Evolutionary conservation across 1,140 invertebrate genomes (phyloP), one percentile per base, ranked within the genome.

Genomic region (Neotoxoptera formosana): DNA sequence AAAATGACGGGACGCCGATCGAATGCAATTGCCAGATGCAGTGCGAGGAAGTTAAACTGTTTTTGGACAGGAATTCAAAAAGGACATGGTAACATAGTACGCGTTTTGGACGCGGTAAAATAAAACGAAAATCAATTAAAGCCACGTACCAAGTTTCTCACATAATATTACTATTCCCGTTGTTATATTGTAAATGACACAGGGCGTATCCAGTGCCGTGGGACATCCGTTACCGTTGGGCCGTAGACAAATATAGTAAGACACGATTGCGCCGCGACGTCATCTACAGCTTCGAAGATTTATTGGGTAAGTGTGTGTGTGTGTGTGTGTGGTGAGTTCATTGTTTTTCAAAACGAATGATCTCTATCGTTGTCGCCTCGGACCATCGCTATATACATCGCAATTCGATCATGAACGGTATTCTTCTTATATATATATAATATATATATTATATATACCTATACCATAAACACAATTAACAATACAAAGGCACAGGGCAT

Each of bases 211-310:
- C 94, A 67, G 94, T 94, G 53, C 94, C 94, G 1, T 90, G 86
- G 41, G 94, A 94, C 88, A 94, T 94, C 51, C 86, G 94, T 60
- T 94, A 94, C 89, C 94, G 94, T 20, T 95, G 94, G 94, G 94
- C 94, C n/a, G 94, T 95, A 81, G 94, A 94, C 45, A 93, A 94
- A 87, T 95, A 94, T 94, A 94, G 93, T 90, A 94, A 94, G 90
- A 95, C 94, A 14, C 94, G 96, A 81, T 96, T 96, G 94, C 95
- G 95, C 34, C 95, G 96, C 86, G 95, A 96, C 94, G 96, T 96
- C 11, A 95, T 96, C 0, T 96, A 96, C 94, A 95, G 96, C 93
- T 96, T 96, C 94, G 96, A 96, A 94, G 96, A 96, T 94, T 94
- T 96, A 92, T 93, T 95, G 56, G 94, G 94, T 94, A 93, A 94